Evolutionary conservation across 2,113 vertebrate species (phyloP).

Genomic region (crab-eating macaque (Macaca fascicularis)): T2T-MFA8v1.1 NC_088380.1:169253001-169253500

Average conservation of each 20-base stretch:
- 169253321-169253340: not conserved
- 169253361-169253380: not conserved
- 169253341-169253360: not conserved
- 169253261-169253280: not conserved
- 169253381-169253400: too few species aligned
- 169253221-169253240: not conserved
- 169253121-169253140: not conserved
- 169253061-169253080: not conserved
- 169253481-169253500: not conserved
- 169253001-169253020: not conserved
- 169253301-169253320: not conserved
- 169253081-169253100: not conserved
- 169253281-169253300: not conserved
- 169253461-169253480: not conserved
- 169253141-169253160: not conserved
- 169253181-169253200: not conserved
- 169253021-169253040: not conserved
- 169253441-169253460: not conserved
- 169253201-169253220: not conserved
- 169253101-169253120: not conserved
- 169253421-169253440: not conserved
- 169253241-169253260: not conserved
- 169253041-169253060: not conserved
- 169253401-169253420: not conserved
- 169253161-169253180: not conserved